A percentile compares a stretch with the other conserved stretches of the same genome.
Conservation (phyloP, 2,797 vertebrate species). For the Telmatherina bonti region DNA sequence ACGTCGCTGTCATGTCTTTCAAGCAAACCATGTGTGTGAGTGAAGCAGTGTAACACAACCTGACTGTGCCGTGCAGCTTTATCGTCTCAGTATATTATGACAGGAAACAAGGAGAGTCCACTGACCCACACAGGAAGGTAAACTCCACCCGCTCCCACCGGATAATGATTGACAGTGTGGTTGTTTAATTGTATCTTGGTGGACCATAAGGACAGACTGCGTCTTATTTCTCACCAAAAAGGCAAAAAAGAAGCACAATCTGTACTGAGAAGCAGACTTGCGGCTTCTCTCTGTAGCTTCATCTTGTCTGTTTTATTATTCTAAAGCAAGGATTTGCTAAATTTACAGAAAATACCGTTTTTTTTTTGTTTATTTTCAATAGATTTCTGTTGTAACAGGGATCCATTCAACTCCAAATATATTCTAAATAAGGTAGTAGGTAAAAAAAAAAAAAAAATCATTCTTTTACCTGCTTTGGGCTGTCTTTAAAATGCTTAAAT, state of each 20-base stretch:
- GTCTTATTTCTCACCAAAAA: slow-evolving; percentile 4
- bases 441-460: not conserved
- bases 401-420: not conserved
- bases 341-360: not conserved
- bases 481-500: not conserved
- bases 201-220: slow-evolving; percentile 15
- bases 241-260: too few relatives aligned
- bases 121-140: slow-evolving; percentile 18
- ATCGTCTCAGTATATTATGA: not conserved
- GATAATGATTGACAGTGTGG: slow-evolving; percentile 40
- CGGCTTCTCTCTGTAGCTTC: fast-evolving
- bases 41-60: not conserved
- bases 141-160: slow-evolving; percentile 41
- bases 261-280: not conserved
- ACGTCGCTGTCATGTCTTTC: slow-evolving; percentile 1
- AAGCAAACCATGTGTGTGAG: slow-evolving; percentile 10
- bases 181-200: not conserved
- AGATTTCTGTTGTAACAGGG: not conserved
- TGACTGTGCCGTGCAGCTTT: slow-evolving; percentile 3
- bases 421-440: not conserved
- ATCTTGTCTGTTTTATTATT: not conserved
- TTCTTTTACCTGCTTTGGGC: not conserved
- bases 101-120: slow-evolving; percentile 1
- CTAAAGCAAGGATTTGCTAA: not conserved
- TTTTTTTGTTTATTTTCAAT: not conserved